phyloP scores from a whole-genome alignment of 2,888 invertebrate species.

The Hipparchia sbordonii region DNA sequence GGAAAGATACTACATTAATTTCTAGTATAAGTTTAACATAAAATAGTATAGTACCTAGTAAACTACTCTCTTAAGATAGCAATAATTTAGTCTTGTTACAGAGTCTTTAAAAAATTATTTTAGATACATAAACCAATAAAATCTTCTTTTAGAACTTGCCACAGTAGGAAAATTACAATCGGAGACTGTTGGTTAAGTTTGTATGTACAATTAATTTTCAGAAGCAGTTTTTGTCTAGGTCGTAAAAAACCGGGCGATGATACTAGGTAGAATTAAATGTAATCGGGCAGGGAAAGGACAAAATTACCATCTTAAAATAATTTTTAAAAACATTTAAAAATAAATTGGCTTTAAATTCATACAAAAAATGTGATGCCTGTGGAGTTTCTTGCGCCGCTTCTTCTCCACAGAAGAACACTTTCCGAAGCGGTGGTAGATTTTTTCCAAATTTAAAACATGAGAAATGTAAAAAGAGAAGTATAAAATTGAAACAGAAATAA shows the following conservation, averaged over 20 bases:
- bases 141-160: slow-evolving; percentile 24
- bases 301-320: slow-evolving; percentile 1
- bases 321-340: background rate
- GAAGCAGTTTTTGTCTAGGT: background rate
- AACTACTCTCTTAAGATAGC: slow-evolving; percentile 7
- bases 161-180: slow-evolving; percentile 23
- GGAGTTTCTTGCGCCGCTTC: slow-evolving; percentile 79
- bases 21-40: background rate
- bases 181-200: slow-evolving; percentile 2
- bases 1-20: background rate
- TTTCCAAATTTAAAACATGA: slow-evolving; percentile 33
- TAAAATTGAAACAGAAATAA: slow-evolving; percentile 27
- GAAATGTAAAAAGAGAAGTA: slow-evolving; percentile 31
- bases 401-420: slow-evolving; percentile 69
- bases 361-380: slow-evolving; percentile 45
- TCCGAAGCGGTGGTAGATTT: slow-evolving; percentile 63
- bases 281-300: slow-evolving; percentile 12
- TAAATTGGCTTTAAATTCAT: slow-evolving; percentile 33
- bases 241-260: slow-evolving; percentile 42
- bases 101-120: background rate
- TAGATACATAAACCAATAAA: background rate
- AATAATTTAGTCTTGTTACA: slow-evolving; percentile 2
- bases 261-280: slow-evolving; percentile 28
- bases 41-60: background rate
- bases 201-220: background rate